Base-by-base conservation (phyloP, 2,113 vertebrate species). In the Pampusana beccarii region DNA sequence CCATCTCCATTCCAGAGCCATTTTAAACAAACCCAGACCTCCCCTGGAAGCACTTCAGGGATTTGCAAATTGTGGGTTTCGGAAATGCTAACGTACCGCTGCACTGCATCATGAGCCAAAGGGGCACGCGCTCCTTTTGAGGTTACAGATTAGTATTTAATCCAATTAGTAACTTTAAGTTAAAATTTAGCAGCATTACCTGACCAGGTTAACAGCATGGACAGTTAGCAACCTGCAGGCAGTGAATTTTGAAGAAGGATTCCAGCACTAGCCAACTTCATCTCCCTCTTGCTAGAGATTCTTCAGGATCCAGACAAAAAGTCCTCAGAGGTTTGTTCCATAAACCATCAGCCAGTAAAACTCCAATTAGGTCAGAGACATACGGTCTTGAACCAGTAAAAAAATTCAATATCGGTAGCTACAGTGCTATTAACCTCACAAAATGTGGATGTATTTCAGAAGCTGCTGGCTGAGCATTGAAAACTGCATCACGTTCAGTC, bases 81-180 rank as follows among this genome's bases (percentile, higher is more conserved):
- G 2, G n/a, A 69, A 78, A 73, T 6, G 31, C 54, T 28, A 10
- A 34, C 4, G 1, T 24, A 20, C 44, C 31, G 1, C 31, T 13
- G n/a, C 28, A 6, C 4, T 3, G 40, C 60, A 40, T 7, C 67
- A 10, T n/a, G 77, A 73, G 46, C 16, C 83, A 75, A 42, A 79
- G 73, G 65, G 69, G 56, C 38, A 80, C 3, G 3, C 3, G 8
- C 53, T 75, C 20, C 38, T 91, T 33, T 42, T 62, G 33, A 86
- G 61, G 25, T 67, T 77, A 74, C 23, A 64, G 64, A n/a, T 91
- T 92, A 94, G 79, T 85, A 67, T 69, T 89, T 91, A 95, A 92
- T 16, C 38, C 62, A 48, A 12, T 21, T 20, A 24, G 50, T 16
- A 64, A 65, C 70, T 92, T 82, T 51, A 72, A 92, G 73, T 85